Conservation (phyloP, 2,888 invertebrate species). For the Leucoma salicis region DNA sequence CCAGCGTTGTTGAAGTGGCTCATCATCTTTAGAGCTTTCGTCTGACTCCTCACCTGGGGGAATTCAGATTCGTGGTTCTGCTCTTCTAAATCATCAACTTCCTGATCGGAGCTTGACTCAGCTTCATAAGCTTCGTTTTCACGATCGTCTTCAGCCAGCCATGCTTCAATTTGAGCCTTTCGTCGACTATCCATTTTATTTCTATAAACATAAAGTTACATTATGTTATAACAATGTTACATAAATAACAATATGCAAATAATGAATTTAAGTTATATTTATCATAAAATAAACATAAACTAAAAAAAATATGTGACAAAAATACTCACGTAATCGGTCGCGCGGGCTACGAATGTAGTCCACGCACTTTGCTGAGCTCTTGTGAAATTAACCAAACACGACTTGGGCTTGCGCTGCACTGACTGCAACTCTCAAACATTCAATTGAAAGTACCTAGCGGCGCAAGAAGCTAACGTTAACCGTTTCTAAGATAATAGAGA, state of each 20-base stretch:
- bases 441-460: too few relatives aligned
- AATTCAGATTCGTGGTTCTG: constrained; percentile 2
- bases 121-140: constrained; percentile 1
- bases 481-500: too few relatives aligned
- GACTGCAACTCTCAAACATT: too few relatives aligned
- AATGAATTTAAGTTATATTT: too few relatives aligned
- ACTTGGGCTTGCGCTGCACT: too few relatives aligned
- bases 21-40: too few relatives aligned
- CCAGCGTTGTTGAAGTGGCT: neutral
- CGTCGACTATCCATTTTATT: neutral
- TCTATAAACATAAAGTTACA: too few relatives aligned
- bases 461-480: too few relatives aligned
- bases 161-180: neutral
- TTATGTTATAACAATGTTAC: too few relatives aligned
- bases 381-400: too few relatives aligned
- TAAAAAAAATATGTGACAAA: neutral
- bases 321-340: constrained; percentile 1
- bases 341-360: neutral
- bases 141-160: neutral
- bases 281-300: too few relatives aligned
- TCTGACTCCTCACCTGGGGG: neutral
- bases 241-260: too few relatives aligned
- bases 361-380: neutral
- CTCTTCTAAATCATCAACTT: constrained; percentile 2
- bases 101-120: constrained; percentile 1